Evolutionary conservation across 2,888 invertebrate genomes (phyloP).

Genomic region (Ennomos erosarius): DNA sequence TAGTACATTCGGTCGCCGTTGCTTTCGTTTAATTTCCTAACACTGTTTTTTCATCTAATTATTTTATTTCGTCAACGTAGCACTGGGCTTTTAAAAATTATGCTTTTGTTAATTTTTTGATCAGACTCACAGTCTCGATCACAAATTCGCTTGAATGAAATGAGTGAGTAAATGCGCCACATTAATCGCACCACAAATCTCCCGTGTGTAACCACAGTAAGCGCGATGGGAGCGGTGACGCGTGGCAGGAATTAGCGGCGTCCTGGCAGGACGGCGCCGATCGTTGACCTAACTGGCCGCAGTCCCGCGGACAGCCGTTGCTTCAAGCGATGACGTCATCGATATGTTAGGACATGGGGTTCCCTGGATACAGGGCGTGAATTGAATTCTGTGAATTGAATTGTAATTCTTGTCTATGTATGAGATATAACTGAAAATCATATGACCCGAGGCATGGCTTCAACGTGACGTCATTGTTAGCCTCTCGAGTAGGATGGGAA

Average conservation of each 20-base stretch:
- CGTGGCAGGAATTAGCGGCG: conserved; percentile 77
- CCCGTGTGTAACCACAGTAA: conserved; percentile 6
- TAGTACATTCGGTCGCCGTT: no score
- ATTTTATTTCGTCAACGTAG: no score
- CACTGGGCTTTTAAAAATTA: no score
- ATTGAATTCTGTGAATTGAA: conserved; percentile 10
- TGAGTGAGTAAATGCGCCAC: not conserved
- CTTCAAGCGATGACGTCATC: conserved; percentile 34
- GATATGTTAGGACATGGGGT: conserved; percentile 25
- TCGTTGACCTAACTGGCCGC: conserved; percentile 62
- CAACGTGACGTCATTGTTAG: no score
- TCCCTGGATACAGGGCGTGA: conserved; percentile 28
- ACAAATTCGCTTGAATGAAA: not conserved
- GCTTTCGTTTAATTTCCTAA: no score
- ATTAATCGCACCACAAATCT: conserved; percentile 13
- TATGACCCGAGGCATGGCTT: no score
- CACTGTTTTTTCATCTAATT: no score
- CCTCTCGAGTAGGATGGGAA: no score
- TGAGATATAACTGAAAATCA: no score
- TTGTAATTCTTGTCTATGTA: no score
- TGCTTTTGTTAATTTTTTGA: no score
- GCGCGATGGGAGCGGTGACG: conserved; percentile 44
- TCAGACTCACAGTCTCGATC: no score
- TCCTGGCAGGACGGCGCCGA: conserved; percentile 76
- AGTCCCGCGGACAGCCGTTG: conserved; percentile 31